Conservation (phyloP, 2,888 invertebrate species). For the Girardia tigrina region DNA sequence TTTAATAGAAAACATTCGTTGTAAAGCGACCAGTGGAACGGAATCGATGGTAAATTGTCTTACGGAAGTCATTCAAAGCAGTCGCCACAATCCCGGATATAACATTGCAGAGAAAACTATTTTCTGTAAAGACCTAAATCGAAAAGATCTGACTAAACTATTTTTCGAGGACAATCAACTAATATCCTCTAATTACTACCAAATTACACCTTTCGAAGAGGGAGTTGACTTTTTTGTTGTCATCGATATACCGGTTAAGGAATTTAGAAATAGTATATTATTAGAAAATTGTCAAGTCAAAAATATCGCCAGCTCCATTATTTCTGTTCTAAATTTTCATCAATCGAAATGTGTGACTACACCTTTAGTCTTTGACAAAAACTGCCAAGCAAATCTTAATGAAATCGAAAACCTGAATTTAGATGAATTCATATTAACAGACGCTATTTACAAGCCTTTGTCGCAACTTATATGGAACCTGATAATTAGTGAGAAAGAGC, state of each 20-base stretch:
- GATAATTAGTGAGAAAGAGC: too few species aligned
- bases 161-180: neutral
- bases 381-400: neutral
- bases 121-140: neutral
- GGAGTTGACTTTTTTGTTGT: neutral
- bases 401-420: too few species aligned
- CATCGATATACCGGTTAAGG: neutral
- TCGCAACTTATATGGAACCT: too few species aligned
- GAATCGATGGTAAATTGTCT: neutral
- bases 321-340: neutral
- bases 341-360: neutral
- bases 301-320: neutral
- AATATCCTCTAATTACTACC: neutral
- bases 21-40: neutral
- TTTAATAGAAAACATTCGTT: neutral
- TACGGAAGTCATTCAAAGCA: neutral
- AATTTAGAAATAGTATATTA: neutral
- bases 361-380: neutral
- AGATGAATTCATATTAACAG: too few species aligned
- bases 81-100: neutral
- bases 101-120: neutral
- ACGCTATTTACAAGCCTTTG: too few species aligned
- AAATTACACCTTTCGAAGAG: neutral
- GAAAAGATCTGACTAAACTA: neutral
- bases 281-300: neutral